These are phyloP conservation scores for Helicoverpa zea DNA, from an alignment of 1,140 invertebrate genomes.

Conservation along the genomic window DNA sequence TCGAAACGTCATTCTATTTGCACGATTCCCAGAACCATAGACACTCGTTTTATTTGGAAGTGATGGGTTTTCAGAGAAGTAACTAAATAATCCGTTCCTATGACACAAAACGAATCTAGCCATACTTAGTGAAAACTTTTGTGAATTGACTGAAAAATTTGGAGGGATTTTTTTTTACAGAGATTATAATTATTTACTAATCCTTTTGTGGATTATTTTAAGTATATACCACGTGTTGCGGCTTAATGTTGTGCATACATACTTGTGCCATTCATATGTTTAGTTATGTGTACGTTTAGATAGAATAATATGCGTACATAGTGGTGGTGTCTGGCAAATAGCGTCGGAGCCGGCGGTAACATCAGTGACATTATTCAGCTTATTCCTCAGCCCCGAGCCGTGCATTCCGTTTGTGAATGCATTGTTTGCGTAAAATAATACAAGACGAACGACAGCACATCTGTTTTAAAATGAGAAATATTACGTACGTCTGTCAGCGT, in stretches of 20 bases:
- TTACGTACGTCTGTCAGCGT: not conserved
- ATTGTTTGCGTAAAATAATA: conserved; percentile 55
- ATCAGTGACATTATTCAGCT: conserved; percentile 60
- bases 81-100: too few species aligned
- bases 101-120: too few species aligned
- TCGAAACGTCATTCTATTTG: too few species aligned
- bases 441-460: not conserved
- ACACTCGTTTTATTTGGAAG: too few species aligned
- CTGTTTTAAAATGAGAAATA: conserved; percentile 15
- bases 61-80: too few species aligned
- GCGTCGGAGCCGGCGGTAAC: conserved; percentile 21
- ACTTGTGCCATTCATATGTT: not conserved
- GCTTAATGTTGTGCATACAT: not conserved
- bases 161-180: too few species aligned
- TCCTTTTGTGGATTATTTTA: too few species aligned
- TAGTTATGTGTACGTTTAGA: not conserved
- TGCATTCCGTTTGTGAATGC: conserved; percentile 54
- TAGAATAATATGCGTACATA: not conserved
- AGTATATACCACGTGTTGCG: not conserved
- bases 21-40: too few species aligned
- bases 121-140: too few species aligned
- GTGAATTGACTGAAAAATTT: too few species aligned
- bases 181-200: too few species aligned
- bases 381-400: conserved; percentile 57
- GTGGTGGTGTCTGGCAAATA: not conserved